Conservation (phyloP, 2,888 invertebrate species). For the Ichneumoninae sp. region DNA sequence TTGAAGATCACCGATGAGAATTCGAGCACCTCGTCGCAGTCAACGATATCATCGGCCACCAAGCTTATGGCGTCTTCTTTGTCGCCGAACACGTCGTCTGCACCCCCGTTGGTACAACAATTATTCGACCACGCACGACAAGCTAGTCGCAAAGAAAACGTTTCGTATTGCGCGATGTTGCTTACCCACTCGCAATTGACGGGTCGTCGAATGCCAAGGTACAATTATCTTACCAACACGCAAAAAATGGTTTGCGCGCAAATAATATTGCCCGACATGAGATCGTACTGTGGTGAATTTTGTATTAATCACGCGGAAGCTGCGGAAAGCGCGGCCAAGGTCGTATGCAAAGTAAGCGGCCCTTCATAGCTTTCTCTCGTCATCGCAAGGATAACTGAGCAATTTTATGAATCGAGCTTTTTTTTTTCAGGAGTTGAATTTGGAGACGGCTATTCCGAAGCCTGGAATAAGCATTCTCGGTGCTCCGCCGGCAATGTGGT, state of each 20-base stretch:
- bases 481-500: slow-evolving; percentile 72
- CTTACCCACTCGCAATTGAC: slow-evolving; percentile 84
- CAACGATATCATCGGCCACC: slow-evolving; percentile 61
- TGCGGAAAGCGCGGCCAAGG: slow-evolving; percentile 84
- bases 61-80: slow-evolving; percentile 57
- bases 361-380: not conserved
- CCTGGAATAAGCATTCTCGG: slow-evolving; percentile 73
- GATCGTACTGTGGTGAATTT: slow-evolving; percentile 84
- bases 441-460: slow-evolving; percentile 70
- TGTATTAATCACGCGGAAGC: slow-evolving; percentile 84
- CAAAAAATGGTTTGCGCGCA: slow-evolving; percentile 82
- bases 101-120: slow-evolving; percentile 82
- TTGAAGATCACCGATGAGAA: slow-evolving; percentile 80
- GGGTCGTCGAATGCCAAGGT: slow-evolving; percentile 84
- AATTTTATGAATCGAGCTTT: not conserved
- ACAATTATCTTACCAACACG: slow-evolving; percentile 82
- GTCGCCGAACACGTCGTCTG: slow-evolving; percentile 73
- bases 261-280: slow-evolving; percentile 84
- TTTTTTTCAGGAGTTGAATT: slow-evolving; percentile 72
- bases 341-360: slow-evolving; percentile 77
- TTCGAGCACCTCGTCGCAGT: slow-evolving; percentile 66
- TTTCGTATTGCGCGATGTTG: slow-evolving; percentile 81
- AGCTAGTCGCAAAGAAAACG: slow-evolving; percentile 71
- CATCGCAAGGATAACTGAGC: not conserved
- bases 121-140: slow-evolving; percentile 82